Percentiles rank a stretch among this genome's conserved stretches.
phyloP scores from a whole-genome alignment of 1,140 invertebrate genomes.

The Caenorhabditis remanei region DNA sequence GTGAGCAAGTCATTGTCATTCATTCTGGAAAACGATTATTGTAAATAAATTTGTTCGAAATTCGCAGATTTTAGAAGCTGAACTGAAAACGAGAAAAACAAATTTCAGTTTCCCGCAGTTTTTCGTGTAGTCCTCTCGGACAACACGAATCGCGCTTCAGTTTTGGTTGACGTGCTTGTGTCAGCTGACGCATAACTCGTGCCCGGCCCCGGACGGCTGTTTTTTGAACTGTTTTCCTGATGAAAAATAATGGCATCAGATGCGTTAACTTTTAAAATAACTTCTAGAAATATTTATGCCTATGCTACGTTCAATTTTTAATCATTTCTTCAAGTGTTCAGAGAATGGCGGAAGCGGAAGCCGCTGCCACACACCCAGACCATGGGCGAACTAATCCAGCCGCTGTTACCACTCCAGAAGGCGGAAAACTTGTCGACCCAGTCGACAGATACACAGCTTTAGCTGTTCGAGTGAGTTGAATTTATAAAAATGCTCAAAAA shows the following conservation, averaged over 20 bases:
- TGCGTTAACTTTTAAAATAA: background rate
- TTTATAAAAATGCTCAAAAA: background rate
- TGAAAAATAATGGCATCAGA: background rate
- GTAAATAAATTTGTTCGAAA: background rate
- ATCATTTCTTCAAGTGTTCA: slow-evolving; percentile 4
- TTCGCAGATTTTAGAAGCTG: background rate
- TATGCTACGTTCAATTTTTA: background rate
- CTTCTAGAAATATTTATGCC: background rate
- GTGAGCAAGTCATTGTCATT: background rate
- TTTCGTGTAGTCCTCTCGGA: slow-evolving; percentile 11
- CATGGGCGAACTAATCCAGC: slow-evolving; percentile 45
- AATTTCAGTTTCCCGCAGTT: background rate
- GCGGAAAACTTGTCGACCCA: slow-evolving; percentile 64
- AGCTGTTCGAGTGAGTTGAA: slow-evolving; percentile 65
- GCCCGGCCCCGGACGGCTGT: slow-evolving; percentile 27
- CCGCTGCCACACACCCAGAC: slow-evolving; percentile 49
- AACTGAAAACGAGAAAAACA: background rate
- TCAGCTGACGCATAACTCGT: background rate
- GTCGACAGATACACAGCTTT: slow-evolving; percentile 67
- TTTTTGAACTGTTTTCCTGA: slow-evolving; percentile 30
- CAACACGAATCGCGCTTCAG: background rate
- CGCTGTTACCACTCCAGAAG: slow-evolving; percentile 7
- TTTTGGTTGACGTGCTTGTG: background rate
- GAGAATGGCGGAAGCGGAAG: slow-evolving; percentile 43
- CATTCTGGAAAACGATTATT: slow-evolving; percentile 7